phyloP scores from a whole-genome alignment of 23 tunicate genomes.

The Trididemnum nubilum region DNA sequence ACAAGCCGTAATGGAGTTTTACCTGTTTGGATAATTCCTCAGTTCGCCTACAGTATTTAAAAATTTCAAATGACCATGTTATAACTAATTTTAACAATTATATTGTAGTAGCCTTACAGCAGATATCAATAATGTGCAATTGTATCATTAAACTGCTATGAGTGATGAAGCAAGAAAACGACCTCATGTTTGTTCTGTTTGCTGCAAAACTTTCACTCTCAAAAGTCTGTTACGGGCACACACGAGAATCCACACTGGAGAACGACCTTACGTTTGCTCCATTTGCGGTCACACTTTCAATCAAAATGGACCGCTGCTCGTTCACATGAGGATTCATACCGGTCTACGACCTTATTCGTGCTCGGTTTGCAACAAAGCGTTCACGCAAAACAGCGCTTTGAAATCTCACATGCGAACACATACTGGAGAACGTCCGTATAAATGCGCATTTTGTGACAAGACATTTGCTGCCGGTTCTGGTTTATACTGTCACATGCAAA shows the following conservation, averaged over 20 bases:
- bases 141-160: too few species aligned
- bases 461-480: neutral
- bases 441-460: conserved; percentile 16
- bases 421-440: conserved; percentile 30
- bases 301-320: neutral
- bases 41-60: too few species aligned
- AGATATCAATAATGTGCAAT: too few species aligned
- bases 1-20: too few species aligned
- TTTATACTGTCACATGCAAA: neutral
- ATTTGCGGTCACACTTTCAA: conserved; percentile 8
- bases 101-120: too few species aligned
- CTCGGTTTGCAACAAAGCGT: neutral
- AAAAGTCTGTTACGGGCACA: neutral
- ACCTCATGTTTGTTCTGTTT: neutral
- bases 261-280: conserved; percentile 9
- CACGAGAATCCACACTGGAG: conserved; percentile 18
- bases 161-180: neutral
- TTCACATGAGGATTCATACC: conserved; percentile 29
- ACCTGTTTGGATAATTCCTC: too few species aligned
- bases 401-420: conserved; percentile 9
- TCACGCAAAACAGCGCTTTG: conserved; percentile 2
- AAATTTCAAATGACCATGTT: too few species aligned
- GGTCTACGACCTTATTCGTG: conserved; percentile 18
- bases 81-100: too few species aligned
- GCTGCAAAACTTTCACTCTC: neutral